Base-by-base conservation (phyloP, 2,888 invertebrate species). In the Orthosia gracilis region DNA sequence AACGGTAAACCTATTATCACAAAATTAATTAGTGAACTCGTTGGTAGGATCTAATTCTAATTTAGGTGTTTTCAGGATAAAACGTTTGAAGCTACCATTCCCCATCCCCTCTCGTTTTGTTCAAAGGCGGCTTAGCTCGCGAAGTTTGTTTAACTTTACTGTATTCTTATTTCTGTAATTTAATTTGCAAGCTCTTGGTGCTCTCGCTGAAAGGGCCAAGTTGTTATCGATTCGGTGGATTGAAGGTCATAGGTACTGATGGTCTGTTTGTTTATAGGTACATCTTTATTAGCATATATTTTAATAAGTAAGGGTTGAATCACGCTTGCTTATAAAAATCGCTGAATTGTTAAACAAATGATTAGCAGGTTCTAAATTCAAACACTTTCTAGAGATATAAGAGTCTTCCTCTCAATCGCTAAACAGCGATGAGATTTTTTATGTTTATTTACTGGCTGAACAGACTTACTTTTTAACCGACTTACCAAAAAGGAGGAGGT, bases 11-110 rank as follows among this genome's bases (percentile, higher is more conserved):
- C 90, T 91, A 90, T 91, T 93, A 92, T 90, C 90, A 88, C 88
- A 87, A 92, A 92, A 92, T 92, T 93, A 93, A 93, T 93, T 93
- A 92, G 91, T 87, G 83, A 90, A 91, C 91, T 91, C 90, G 88
- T 92, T 91, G 91, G 91, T 90, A 90, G 89, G 89, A 90, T 91
- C 91, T 92, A 90, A 92, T 91, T 92, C 90, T 90, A 92, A 92
- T 91, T 93, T 90, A 91, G 87, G 87, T 88, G 86, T 92, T 90
- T 89, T 82, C 83, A 73, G 88, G 87, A 87, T 91, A 90, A 90
- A 90, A 85, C 87, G 88, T 89, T 90, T 82, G 80, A 80, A 87
- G 72, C 81, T 73, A 73, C 78, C 79, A 71, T 78, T 67, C 81
- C 78, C 85, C 85, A 13, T 69, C 54, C 79, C 84, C 84, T 86